Base-by-base conservation (phyloP, 1,140 invertebrate species). In the Tenebrio molitor region DNA sequence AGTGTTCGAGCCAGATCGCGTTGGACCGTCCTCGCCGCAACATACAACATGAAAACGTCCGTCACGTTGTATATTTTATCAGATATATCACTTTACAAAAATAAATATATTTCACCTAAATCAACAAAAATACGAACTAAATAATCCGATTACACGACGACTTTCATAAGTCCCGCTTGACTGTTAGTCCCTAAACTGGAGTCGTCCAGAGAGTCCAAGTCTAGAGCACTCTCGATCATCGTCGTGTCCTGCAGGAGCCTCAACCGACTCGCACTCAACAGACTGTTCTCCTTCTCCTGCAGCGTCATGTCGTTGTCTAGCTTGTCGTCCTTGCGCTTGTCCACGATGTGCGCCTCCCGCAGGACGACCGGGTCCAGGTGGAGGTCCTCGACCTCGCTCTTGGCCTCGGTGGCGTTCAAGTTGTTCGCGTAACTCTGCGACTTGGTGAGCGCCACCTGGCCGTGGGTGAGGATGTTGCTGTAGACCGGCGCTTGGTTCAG, bases 161-260 rank as follows among this genome's bases (percentile, higher is more conserved):
- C 72, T 76, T 81, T 82, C 79, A 82, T 81, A 6, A 82, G 63
- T 39, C 79, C 81, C 14, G 80, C 79, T 67, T 81, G 81, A 74
- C 80, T 82, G 63, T 79, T 80, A 4, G 78, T 76, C 6, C 81
- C 80, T 42, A 82, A 77, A 74, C 81, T 88, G 0, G 88, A 87
- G 42, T 90, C 91, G 80, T 91, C 90, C 63, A 93, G 83, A 69
- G 92, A 93, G 83, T 95, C 94, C 68, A 95, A 86, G 85, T 95
- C 93, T 65, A 95, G 84, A 6, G 93, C 93, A 17, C 92, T 93
- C 78, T 94, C 92, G 78, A 94, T 94, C 93, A 95, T 94, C 3
- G 93, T 94, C 10, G 92, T 93, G 81, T 93, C 91, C 77, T 93
- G 92, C 67, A 94, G 85, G 72, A 94, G 83, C 74, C 89, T 86